phyloP scores from a whole-genome alignment of 2,113 vertebrate species.

The Microcebus ravelobensis region DNA sequence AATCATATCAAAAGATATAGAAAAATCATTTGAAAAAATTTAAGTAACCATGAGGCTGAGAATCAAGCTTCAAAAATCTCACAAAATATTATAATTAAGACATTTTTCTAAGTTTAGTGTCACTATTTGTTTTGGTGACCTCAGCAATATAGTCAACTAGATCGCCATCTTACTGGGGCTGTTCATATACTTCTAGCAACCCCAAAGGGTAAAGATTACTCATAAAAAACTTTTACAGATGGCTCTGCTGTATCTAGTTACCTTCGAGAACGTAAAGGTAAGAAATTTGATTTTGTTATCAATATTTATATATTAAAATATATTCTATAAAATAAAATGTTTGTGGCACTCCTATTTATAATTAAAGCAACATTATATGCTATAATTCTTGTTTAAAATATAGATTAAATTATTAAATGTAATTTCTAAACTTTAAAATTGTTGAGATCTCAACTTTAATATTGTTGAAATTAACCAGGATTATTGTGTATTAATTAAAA shows the following conservation, averaged over 20 bases:
- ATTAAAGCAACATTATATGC: background rate
- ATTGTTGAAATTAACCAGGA: constrained; percentile 36
- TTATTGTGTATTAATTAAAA: constrained; percentile 57
- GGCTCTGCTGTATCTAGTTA: background rate
- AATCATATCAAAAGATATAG: background rate
- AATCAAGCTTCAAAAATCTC: background rate
- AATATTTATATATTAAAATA: background rate
- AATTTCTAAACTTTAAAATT: background rate
- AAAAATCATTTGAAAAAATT: background rate
- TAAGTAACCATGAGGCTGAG: background rate
- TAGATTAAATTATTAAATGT: background rate
- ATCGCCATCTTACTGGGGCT: background rate
- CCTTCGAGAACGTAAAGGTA: background rate
- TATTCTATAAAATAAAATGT: background rate
- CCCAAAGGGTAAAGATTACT: background rate
- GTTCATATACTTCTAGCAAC: background rate
- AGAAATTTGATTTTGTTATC: background rate
- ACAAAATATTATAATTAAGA: background rate
- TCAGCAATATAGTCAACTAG: background rate
- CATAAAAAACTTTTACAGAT: background rate
- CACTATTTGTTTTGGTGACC: background rate
- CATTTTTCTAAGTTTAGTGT: background rate
- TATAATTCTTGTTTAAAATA: background rate
- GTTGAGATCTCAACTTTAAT: background rate
- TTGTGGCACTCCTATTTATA: background rate